Percentiles rank a stretch among this genome's conserved stretches.
Conservation (phyloP, 2,113 vertebrate genomes). For the Bucco capensis region DNA sequence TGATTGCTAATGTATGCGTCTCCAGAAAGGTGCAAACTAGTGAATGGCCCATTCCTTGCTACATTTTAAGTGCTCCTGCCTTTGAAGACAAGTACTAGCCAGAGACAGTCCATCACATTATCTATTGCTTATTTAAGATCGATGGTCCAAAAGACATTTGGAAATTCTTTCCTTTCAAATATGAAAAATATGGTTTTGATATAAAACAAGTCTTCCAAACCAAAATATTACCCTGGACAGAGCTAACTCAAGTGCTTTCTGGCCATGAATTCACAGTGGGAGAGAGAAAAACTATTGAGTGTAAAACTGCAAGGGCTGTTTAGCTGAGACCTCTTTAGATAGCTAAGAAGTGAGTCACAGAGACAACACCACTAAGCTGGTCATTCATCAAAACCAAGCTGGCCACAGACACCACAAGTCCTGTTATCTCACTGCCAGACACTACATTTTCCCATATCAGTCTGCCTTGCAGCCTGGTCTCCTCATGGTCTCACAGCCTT, state of each 20-base stretch:
- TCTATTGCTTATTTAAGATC: background rate
- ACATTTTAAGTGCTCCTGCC: background rate
- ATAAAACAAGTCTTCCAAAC: background rate
- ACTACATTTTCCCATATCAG: constrained; percentile 58
- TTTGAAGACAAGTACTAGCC: background rate
- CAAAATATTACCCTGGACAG: background rate
- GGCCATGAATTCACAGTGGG: constrained; percentile 17
- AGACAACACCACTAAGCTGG: constrained; percentile 56
- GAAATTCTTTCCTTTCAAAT: background rate
- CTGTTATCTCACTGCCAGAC: constrained; percentile 62
- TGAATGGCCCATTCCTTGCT: background rate
- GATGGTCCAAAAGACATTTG: background rate
- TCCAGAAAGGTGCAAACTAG: constrained; percentile 5
- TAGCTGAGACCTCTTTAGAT: constrained; percentile 9
- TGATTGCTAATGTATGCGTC: background rate
- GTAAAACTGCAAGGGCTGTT: background rate
- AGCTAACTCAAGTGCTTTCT: background rate
- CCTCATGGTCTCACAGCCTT: background rate
- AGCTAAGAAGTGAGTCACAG: constrained; percentile 53
- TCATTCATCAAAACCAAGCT: constrained; percentile 69
- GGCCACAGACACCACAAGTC: constrained; percentile 39
- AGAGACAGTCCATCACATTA: background rate
- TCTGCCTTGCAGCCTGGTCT: constrained; percentile 33
- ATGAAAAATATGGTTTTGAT: background rate
- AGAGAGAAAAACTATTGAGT: background rate